Percentiles rank a stretch among this genome's conserved stretches.
Conservation (phyloP, 1,140 invertebrate genomes). For the Armadillidium nasatum region DNA sequence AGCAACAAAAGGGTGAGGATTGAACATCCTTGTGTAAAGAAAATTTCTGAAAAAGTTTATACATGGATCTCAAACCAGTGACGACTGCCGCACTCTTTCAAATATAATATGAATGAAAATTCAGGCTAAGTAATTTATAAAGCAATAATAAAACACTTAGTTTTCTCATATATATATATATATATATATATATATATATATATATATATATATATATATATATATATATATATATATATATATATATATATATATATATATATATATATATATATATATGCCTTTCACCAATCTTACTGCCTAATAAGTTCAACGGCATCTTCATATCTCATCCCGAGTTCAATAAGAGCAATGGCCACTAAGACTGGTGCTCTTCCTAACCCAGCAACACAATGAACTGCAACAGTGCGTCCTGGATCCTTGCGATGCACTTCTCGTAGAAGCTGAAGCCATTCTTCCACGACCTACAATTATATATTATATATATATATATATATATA, state of each 20-base stretch:
- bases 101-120: no score
- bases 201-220: constrained; percentile 21
- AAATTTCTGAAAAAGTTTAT: no score
- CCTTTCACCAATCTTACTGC: constrained; percentile 63
- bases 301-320: constrained; percentile 94
- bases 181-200: constrained; percentile 18
- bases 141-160: no score
- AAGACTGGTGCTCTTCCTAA: constrained; percentile 91
- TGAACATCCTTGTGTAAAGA: no score
- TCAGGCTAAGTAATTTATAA: no score
- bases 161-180: constrained; percentile 2
- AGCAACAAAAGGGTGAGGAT: no score
- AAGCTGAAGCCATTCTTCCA: constrained; percentile 90
- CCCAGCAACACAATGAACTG: constrained; percentile 94
- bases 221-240: constrained; percentile 17
- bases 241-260: constrained; percentile 10
- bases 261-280: no score
- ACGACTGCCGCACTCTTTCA: no score
- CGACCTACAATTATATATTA: constrained; percentile 60
- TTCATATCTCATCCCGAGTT: constrained; percentile 94
- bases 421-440: constrained; percentile 62
- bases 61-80: no score
- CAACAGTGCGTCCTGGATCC: constrained; percentile 81
- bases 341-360: constrained; percentile 90
- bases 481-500: no score